Evolutionary conservation across 2,888 invertebrate genomes (phyloP).

Genomic region (Cyclophora albipunctata): DNA sequence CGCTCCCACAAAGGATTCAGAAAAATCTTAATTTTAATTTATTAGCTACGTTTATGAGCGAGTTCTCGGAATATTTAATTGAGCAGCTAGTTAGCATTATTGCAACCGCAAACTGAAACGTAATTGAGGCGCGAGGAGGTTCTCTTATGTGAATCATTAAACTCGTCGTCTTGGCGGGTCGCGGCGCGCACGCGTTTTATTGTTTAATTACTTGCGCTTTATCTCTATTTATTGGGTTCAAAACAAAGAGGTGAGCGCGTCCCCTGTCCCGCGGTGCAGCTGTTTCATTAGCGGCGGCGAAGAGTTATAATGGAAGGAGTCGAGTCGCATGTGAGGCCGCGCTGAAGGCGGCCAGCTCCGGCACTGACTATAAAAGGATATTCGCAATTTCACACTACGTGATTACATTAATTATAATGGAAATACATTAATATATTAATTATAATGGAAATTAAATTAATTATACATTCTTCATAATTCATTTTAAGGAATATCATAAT

Average conservation of each 20-base stretch:
- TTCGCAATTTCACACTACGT: no score
- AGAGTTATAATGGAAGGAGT: neutral
- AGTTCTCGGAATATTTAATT: neutral
- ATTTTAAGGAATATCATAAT: no score
- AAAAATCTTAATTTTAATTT: no score
- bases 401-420: no score
- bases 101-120: constrained; percentile 8
- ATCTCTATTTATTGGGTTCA: constrained; percentile 54
- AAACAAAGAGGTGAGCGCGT: constrained; percentile 54
- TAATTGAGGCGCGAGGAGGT: constrained; percentile 7
- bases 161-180: constrained; percentile 7
- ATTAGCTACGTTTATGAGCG: neutral
- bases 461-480: no score
- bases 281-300: constrained; percentile 44
- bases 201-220: constrained; percentile 51
- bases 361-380: no score
- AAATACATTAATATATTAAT: no score
- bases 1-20: neutral
- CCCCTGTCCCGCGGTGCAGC: constrained; percentile 35
- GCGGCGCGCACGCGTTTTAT: constrained; percentile 23
- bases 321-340: no score
- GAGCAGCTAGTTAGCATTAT: constrained; percentile 5
- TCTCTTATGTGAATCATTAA: constrained; percentile 20
- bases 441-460: no score
- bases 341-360: no score